phyloP scores from a whole-genome alignment of 92 coral and sea anemone genomes.

The Epizoanthus ramosus region DNA sequence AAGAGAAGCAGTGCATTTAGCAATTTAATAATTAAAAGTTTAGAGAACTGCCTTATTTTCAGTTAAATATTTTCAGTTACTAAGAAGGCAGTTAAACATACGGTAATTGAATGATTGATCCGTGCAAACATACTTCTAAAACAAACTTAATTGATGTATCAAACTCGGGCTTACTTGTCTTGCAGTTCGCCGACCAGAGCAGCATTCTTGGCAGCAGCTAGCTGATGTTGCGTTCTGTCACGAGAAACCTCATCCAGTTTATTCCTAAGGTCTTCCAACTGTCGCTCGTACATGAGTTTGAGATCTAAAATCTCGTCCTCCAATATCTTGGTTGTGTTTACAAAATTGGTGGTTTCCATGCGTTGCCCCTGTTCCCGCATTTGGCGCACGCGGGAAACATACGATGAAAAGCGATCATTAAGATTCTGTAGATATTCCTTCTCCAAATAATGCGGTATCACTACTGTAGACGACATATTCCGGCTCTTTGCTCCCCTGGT shows the following conservation, averaged over 20 bases:
- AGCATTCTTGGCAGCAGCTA: conserved; percentile 90
- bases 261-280: conserved; percentile 83
- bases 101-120: not conserved
- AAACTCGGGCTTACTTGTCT: conserved; percentile 80
- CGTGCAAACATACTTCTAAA: not conserved
- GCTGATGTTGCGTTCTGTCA: conserved; percentile 91
- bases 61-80: not conserved
- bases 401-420: conserved; percentile 92
- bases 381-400: conserved; percentile 94
- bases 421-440: conserved; percentile 86
- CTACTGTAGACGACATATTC: conserved; percentile 60
- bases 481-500: conserved; percentile 21
- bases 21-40: too few species aligned
- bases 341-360: conserved; percentile 85
- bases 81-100: conserved; percentile 1
- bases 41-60: not conserved
- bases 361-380: conserved; percentile 96
- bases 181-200: conserved; percentile 86
- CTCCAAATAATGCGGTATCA: conserved; percentile 77
- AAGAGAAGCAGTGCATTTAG: too few species aligned
- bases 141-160: not conserved
- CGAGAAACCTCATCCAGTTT: conserved; percentile 86
- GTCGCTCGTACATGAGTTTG: conserved; percentile 91
- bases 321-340: conserved; percentile 88
- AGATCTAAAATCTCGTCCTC: conserved; percentile 90